Conservation (phyloP, 2,888 invertebrate species). For the Drosophila antonietae region DNA sequence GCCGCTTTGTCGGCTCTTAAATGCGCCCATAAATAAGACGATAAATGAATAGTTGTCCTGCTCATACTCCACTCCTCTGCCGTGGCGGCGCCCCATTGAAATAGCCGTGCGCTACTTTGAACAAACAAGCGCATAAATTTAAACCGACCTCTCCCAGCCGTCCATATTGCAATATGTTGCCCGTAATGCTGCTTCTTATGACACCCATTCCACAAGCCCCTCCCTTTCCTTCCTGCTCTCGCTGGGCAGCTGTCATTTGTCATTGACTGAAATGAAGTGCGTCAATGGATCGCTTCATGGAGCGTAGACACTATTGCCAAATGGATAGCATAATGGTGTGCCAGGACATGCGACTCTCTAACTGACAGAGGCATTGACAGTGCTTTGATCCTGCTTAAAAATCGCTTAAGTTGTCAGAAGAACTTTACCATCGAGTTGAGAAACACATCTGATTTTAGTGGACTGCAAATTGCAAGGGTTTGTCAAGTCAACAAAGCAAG, state of each 20-base stretch:
- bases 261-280: slow-evolving; percentile 57
- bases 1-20: slow-evolving; percentile 60
- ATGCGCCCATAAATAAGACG: slow-evolving; percentile 72
- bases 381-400: slow-evolving; percentile 37
- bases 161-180: slow-evolving; percentile 46
- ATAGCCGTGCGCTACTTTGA: slow-evolving; percentile 42
- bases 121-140: slow-evolving; percentile 78
- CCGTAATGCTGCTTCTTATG: slow-evolving; percentile 58
- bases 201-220: slow-evolving; percentile 2
- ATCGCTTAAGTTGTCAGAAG: slow-evolving; percentile 1
- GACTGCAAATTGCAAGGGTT: no score
- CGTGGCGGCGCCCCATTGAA: slow-evolving; percentile 18
- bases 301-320: slow-evolving; percentile 7
- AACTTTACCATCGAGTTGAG: slow-evolving; percentile 8
- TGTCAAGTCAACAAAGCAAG: no score
- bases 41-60: slow-evolving; percentile 69
- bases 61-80: background rate
- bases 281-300: slow-evolving; percentile 36
- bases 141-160: background rate
- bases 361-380: slow-evolving; percentile 30
- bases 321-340: slow-evolving; percentile 23
- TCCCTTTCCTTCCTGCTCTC: background rate
- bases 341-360: slow-evolving; percentile 2
- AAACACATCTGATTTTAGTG: background rate
- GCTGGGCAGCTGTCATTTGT: slow-evolving; percentile 49